phyloP scores from a whole-genome alignment of 2,113 vertebrate species.

The Rafetus swinhoei region DNA sequence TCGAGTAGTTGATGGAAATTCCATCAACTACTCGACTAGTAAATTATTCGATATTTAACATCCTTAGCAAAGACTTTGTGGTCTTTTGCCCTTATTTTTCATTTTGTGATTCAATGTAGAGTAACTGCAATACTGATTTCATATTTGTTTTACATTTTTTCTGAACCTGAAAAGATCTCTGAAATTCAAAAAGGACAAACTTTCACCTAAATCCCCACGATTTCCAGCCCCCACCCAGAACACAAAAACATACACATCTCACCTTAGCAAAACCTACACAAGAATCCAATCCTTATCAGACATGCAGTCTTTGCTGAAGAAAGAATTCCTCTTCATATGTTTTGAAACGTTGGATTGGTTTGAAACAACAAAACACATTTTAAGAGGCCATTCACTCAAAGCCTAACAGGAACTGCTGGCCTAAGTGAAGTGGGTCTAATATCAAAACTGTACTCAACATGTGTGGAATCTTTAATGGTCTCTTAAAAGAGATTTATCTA shows the following conservation, averaged over 20 bases:
- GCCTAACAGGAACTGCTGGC: not conserved
- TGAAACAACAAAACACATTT: not conserved
- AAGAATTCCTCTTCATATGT: not conserved
- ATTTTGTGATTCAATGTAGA: not conserved
- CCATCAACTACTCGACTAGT: too few species aligned
- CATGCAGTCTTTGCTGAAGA: rapidly evolving
- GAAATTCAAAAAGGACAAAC: not conserved
- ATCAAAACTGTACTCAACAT: rapidly evolving
- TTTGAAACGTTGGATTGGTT: not conserved
- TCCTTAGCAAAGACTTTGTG: too few species aligned
- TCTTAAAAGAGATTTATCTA: not conserved
- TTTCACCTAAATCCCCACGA: not conserved
- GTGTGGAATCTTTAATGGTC: rapidly evolving
- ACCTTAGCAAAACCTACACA: not conserved
- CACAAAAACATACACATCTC: not conserved
- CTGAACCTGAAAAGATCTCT: not conserved
- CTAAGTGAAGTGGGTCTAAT: rapidly evolving
- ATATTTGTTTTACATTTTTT: not conserved
- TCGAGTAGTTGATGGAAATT: too few species aligned
- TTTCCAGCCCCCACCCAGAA: not conserved
- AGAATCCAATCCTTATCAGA: not conserved
- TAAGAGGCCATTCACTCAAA: not conserved
- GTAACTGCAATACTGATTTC: not conserved
- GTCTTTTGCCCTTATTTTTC: not conserved
- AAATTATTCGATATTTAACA: too few species aligned